Percentiles rank a stretch among this genome's conserved stretches.
Evolutionary conservation across 2,888 invertebrate species (phyloP).

Genomic region (Leptinotarsa haldemani): DNA sequence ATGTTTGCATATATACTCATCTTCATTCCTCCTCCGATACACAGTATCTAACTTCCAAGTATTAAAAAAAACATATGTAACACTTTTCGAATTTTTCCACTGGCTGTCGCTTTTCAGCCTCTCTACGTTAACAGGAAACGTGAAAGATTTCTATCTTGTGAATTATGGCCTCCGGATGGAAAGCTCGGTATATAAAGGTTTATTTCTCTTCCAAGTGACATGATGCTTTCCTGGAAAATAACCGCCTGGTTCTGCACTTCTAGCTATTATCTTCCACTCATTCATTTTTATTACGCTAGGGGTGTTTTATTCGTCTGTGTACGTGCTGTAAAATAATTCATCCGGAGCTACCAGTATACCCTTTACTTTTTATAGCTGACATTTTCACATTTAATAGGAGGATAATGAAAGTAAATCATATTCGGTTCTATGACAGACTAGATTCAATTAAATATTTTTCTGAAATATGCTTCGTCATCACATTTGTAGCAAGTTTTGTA

Average conservation of each 20-base stretch:
- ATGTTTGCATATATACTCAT: no score
- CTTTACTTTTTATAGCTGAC: background rate
- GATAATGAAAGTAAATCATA: no score
- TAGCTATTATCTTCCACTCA: background rate
- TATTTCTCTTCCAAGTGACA: constrained; percentile 19
- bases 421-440: no score
- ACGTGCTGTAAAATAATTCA: constrained; percentile 4
- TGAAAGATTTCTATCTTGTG: constrained; percentile 28
- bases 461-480: no score
- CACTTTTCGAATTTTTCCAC: no score
- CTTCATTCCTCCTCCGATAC: no score
- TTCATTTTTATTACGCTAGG: background rate
- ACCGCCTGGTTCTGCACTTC: background rate
- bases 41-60: no score
- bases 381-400: background rate
- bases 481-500: no score
- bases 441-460: no score
- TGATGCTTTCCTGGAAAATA: background rate
- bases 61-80: no score
- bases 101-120: no score
- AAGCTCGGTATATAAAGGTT: constrained; percentile 16
- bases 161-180: constrained; percentile 27
- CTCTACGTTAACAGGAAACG: background rate
- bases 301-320: background rate
- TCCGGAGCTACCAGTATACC: background rate